A percentile compares a stretch with the other conserved stretches of the same genome.
Conservation (phyloP, 1,140 invertebrate species). For the Drosophila persimilis region DNA sequence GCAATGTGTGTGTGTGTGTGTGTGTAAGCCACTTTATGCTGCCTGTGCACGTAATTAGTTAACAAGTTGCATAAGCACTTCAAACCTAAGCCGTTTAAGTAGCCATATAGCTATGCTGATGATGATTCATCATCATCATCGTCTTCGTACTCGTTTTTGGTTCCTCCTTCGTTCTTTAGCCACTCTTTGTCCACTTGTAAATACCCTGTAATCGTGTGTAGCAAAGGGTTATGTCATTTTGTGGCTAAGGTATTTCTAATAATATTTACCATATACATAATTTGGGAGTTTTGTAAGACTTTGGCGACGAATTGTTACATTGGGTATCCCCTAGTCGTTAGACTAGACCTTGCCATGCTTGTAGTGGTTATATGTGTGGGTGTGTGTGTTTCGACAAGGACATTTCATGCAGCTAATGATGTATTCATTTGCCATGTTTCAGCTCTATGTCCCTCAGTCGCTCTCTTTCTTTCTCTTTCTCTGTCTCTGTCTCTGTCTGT, state of each 20-base stretch:
- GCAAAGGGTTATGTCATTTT: too few relatives aligned
- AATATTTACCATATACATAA: too few relatives aligned
- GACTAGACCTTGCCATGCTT: too few relatives aligned
- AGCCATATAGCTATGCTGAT: constrained; percentile 33
- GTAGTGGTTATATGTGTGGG: background rate
- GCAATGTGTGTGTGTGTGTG: background rate
- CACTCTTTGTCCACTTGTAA: constrained; percentile 59
- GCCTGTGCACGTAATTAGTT: constrained; percentile 60
- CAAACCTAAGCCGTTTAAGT: constrained; percentile 68
- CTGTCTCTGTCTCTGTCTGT: background rate
- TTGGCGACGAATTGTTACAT: too few relatives aligned
- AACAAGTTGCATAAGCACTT: constrained; percentile 70
- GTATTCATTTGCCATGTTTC: constrained; percentile 67
- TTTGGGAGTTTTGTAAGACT: too few relatives aligned
- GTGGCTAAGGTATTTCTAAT: too few relatives aligned
- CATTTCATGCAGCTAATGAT: constrained; percentile 77
- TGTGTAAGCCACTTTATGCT: constrained; percentile 23
- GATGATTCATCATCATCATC: too few relatives aligned
- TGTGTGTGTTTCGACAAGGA: constrained; percentile 34
- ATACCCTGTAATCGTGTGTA: constrained; percentile 20
- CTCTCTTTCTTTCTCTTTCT: background rate
- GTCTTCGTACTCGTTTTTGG: constrained; percentile 17
- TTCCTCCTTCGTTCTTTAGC: constrained; percentile 38
- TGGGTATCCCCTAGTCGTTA: too few relatives aligned
- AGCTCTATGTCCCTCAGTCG: constrained; percentile 14